A percentile compares a stretch with the other conserved stretches of the same genome.
phyloP scores from a whole-genome alignment of 2,797 vertebrate genomes.

The Tadarida brasiliensis region DNA sequence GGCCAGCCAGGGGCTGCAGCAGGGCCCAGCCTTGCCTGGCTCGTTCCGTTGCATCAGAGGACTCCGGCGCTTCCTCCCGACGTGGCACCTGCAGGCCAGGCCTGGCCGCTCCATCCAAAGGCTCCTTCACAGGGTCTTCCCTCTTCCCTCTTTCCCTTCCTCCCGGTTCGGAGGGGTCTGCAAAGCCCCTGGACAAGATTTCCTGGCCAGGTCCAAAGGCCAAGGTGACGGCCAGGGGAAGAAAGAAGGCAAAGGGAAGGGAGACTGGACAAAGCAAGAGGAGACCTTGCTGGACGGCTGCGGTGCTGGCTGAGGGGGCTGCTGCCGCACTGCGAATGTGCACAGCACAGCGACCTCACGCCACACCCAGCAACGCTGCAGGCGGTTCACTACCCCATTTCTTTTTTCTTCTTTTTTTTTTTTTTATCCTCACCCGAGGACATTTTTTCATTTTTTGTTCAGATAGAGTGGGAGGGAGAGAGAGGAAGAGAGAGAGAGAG shows the following conservation, averaged over 20 bases:
- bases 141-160: not conserved
- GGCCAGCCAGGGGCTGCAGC: not conserved
- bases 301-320: fast-evolving
- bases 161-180: not conserved
- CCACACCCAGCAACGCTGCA: too few species aligned
- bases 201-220: not conserved
- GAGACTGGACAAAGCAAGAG: fast-evolving
- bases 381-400: too few species aligned
- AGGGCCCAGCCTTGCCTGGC: not conserved
- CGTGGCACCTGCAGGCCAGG: not conserved
- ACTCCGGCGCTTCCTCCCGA: not conserved
- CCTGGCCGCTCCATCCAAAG: not conserved
- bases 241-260: not conserved
- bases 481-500: too few species aligned
- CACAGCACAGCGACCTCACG: too few species aligned
- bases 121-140: not conserved
- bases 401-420: too few species aligned
- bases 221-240: not conserved
- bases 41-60: not conserved
- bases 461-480: too few species aligned
- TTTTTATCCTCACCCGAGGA: too few species aligned
- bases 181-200: not conserved
- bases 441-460: too few species aligned
- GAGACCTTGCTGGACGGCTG: fast-evolving
- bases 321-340: fast-evolving